Conservation (phyloP, 35 echinoderm and acorn worm species). For the Amphiura filiformis region DNA sequence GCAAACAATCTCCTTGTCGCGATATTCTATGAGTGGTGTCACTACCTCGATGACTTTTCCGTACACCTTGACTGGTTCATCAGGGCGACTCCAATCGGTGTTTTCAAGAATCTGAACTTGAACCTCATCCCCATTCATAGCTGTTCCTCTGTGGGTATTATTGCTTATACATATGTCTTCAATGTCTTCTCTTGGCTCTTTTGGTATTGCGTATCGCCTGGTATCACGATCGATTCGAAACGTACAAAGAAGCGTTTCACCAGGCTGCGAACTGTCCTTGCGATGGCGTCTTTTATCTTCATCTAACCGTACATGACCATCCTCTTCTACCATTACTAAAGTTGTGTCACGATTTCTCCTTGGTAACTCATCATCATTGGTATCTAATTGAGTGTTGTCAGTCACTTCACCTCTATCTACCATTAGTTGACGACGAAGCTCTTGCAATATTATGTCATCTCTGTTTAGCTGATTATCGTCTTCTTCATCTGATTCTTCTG, state of each 20-base stretch:
- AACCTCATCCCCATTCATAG: slow-evolving; percentile 64
- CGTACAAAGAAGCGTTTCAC: not conserved
- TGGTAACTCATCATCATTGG: not conserved
- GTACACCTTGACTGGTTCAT: slow-evolving; percentile 37
- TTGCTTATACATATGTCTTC: not conserved
- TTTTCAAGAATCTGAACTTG: slow-evolving; percentile 56
- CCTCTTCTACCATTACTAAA: not conserved
- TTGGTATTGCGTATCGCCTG: not conserved
- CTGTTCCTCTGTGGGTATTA: not conserved
- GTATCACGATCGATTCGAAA: not conserved
- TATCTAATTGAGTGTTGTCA: not conserved
- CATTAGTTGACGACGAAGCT: not conserved
- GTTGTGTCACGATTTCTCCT: too few species aligned
- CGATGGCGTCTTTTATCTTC: not conserved
- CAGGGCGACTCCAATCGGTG: slow-evolving; percentile 9
- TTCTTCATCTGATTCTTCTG: not conserved
- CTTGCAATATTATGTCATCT: not conserved
- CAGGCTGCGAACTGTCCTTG: not conserved
- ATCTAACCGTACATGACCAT: not conserved
- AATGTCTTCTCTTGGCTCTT: not conserved
- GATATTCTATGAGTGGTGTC: slow-evolving; percentile 26
- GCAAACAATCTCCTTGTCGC: slow-evolving; percentile 43
- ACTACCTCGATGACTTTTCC: slow-evolving; percentile 58
- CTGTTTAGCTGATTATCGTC: not conserved
- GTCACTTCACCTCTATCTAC: not conserved